A percentile compares a stretch with the other conserved stretches of the same genome.
phyloP scores from a whole-genome alignment of 1,140 invertebrate species.

The Drosophila busckii region DNA sequence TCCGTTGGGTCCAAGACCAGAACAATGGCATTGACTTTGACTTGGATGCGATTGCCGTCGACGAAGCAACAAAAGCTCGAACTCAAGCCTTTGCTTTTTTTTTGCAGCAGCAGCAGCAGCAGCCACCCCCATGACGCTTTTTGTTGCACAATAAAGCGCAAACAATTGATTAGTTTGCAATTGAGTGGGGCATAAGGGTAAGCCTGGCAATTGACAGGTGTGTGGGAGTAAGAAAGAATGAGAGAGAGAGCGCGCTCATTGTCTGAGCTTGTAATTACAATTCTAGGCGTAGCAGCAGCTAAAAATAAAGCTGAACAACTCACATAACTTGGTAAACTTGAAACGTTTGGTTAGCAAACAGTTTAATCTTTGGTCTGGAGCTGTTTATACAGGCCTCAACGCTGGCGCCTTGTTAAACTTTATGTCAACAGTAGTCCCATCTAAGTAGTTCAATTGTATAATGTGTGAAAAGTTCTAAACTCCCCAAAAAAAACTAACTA shows the following conservation, averaged over 20 bases:
- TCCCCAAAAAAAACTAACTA: constrained; percentile 15
- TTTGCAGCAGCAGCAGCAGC: neutral
- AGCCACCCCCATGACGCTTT: constrained; percentile 11
- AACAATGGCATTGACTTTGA: constrained; percentile 44
- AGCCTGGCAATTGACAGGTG: constrained; percentile 66
- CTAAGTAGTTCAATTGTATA: constrained; percentile 53
- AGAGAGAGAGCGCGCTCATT: too few relatives aligned
- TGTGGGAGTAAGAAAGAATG: constrained; percentile 19
- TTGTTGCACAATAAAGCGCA: constrained; percentile 73
- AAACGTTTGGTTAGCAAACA: constrained; percentile 52
- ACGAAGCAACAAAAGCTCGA: constrained; percentile 59
- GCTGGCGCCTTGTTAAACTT: constrained; percentile 5
- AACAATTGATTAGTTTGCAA: constrained; percentile 78
- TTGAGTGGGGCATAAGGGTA: constrained; percentile 28
- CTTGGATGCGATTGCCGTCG: constrained; percentile 36
- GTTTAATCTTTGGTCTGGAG: constrained; percentile 41
- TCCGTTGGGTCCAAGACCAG: constrained; percentile 10
- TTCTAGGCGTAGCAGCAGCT: too few relatives aligned
- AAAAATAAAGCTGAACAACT: too few relatives aligned
- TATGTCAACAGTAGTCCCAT: constrained; percentile 39
- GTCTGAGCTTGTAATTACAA: constrained; percentile 36
- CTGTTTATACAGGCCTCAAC: constrained; percentile 38
- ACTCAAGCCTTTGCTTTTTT: constrained; percentile 57
- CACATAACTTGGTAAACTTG: constrained; percentile 17
- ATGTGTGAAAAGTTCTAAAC: constrained; percentile 28